Conservation (phyloP, 2,888 invertebrate species). For the Apodemia hepburni region DNA sequence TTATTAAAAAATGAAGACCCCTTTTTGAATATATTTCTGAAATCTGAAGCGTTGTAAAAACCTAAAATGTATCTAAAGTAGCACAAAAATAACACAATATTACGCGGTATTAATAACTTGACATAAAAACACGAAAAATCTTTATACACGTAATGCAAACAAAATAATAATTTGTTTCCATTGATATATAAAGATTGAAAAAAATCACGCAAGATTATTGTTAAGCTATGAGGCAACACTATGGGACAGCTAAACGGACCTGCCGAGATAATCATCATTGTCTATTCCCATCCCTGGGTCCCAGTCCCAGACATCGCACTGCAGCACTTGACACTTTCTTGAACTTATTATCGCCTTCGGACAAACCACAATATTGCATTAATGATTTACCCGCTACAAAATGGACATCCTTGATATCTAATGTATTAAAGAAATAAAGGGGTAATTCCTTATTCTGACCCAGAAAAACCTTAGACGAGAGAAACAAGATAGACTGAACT, state of each 20-base stretch:
- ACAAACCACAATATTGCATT: constrained; percentile 52
- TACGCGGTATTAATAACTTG: constrained; percentile 8
- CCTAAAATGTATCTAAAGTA: constrained; percentile 32
- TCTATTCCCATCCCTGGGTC: constrained; percentile 89
- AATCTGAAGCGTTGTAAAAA: neutral
- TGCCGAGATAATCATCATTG: constrained; percentile 92
- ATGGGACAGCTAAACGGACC: constrained; percentile 79
- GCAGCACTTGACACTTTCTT: constrained; percentile 86
- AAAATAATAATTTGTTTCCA: constrained; percentile 11
- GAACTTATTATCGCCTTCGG: constrained; percentile 88
- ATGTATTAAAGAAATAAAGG: neutral
- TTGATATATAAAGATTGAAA: constrained; percentile 46
- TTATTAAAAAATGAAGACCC: constrained; percentile 9
- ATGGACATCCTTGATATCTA: neutral
- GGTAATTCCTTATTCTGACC: neutral
- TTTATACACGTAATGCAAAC: constrained; percentile 41
- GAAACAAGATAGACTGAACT: too few relatives aligned
- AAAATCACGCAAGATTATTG: constrained; percentile 33
- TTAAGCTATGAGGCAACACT: constrained; percentile 32
- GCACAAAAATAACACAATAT: constrained; percentile 28
- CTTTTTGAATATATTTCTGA: neutral
- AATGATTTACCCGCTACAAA: constrained; percentile 15
- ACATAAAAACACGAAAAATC: constrained; percentile 34
- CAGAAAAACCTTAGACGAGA: neutral
- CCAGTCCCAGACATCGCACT: constrained; percentile 90